Percentiles rank a stretch among this genome's conserved stretches.
Evolutionary conservation across 2,888 invertebrate genomes (phyloP).

Genomic region (Nomada lathburiana): DNA sequence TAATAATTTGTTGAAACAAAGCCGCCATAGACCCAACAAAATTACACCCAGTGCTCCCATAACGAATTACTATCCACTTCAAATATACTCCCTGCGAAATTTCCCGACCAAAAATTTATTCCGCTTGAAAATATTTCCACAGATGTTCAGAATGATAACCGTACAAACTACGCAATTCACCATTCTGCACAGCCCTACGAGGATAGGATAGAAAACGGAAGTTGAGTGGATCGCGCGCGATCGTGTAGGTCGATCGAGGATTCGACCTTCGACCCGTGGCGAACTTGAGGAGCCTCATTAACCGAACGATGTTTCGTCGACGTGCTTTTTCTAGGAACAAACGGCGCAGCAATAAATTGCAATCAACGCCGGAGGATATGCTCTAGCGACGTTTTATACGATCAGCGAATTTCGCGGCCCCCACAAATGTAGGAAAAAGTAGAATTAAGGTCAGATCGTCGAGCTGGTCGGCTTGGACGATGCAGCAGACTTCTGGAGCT

Average conservation of each 20-base stretch:
- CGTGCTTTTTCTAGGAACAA: conserved; percentile 60
- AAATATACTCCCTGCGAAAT: too few species aligned
- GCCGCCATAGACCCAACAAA: too few species aligned
- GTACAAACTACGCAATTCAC: too few species aligned
- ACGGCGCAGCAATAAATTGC: conserved; percentile 64
- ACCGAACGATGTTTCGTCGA: conserved; percentile 60
- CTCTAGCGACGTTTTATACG: conserved; percentile 39
- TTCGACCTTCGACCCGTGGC: conserved; percentile 62
- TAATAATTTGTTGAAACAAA: too few species aligned
- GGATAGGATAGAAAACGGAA: conserved; percentile 36
- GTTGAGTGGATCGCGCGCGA: conserved; percentile 17
- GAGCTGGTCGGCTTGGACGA: neutral
- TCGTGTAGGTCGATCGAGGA: conserved; percentile 56
- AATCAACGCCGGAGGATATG: conserved; percentile 56
- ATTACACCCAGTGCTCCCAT: too few species aligned
- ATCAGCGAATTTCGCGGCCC: conserved; percentile 39
- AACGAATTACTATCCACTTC: too few species aligned
- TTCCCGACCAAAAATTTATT: too few species aligned
- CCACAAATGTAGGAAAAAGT: conserved; percentile 19
- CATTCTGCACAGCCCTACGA: neutral
- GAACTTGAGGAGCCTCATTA: conserved; percentile 66
- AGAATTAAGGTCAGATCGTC: conserved; percentile 23
- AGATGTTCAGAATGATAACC: too few species aligned
- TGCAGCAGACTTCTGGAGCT: neutral
- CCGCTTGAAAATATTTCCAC: too few species aligned